phyloP scores from a whole-genome alignment of 2,797 vertebrate genomes.

The Stomatorhinus walkeri region DNA sequence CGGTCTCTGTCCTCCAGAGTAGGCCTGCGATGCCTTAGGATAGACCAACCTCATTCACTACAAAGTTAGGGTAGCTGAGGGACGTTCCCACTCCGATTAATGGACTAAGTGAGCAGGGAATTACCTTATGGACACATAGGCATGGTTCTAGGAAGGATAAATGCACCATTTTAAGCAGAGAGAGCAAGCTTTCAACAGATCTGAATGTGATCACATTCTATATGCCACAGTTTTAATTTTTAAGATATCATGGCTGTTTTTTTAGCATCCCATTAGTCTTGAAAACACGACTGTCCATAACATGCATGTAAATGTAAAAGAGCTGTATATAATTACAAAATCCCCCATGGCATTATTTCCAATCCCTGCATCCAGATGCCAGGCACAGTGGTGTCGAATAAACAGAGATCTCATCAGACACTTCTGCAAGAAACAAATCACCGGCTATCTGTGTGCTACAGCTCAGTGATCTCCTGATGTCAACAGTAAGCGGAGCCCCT shows the following conservation, averaged over 20 bases:
- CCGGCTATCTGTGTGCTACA: background rate
- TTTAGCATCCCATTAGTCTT: background rate
- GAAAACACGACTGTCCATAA: background rate
- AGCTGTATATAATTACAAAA: background rate
- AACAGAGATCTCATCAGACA: background rate
- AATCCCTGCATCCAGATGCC: background rate
- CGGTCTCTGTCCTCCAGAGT: background rate
- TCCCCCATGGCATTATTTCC: background rate
- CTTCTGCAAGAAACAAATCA: background rate
- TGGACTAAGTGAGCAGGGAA: conserved; percentile 17
- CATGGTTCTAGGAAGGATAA: background rate
- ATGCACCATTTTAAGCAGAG: background rate
- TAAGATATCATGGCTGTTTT: background rate
- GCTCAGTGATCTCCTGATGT: background rate
- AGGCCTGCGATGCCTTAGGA: conserved; percentile 3
- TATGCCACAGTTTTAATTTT: background rate
- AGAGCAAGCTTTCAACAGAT: background rate
- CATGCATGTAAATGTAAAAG: background rate
- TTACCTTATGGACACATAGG: conserved; percentile 21
- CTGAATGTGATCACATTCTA: background rate
- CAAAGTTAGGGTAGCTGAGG: background rate
- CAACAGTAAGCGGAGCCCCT: background rate
- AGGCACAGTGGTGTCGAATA: background rate
- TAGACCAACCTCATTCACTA: background rate
- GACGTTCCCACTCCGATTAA: conserved; percentile 26